phyloP scores from a whole-genome alignment of 2,888 invertebrate genomes.

The Drosophila parthenogenetica region DNA sequence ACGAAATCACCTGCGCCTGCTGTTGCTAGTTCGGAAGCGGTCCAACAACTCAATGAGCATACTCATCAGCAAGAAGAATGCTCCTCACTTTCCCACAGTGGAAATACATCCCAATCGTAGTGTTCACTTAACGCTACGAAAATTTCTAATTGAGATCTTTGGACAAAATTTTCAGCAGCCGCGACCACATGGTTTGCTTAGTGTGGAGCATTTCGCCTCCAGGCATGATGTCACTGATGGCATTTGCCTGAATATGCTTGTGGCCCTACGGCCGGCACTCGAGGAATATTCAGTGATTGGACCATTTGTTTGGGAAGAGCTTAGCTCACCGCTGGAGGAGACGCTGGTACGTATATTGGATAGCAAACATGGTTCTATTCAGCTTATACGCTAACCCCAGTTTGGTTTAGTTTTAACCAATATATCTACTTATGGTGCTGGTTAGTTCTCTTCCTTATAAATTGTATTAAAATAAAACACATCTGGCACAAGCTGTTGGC shows the following conservation, averaged over 20 bases:
- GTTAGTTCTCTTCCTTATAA: slow-evolving; percentile 35
- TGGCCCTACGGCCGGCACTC: slow-evolving; percentile 93
- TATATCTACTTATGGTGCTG: slow-evolving; percentile 47
- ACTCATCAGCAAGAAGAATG: slow-evolving; percentile 92
- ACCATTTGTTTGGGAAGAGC: slow-evolving; percentile 95
- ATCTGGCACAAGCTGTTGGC: slow-evolving; percentile 6
- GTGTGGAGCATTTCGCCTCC: slow-evolving; percentile 89
- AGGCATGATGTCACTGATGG: slow-evolving; percentile 88
- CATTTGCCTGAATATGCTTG: slow-evolving; percentile 91
- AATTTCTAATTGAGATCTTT: slow-evolving; percentile 96
- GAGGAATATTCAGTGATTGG: slow-evolving; percentile 95
- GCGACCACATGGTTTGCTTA: slow-evolving; percentile 91
- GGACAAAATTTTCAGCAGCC: slow-evolving; percentile 94
- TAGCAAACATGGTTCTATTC: slow-evolving; percentile 91
- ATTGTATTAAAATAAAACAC: slow-evolving; percentile 22
- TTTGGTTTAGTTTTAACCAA: neutral
- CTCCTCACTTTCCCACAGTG: slow-evolving; percentile 94
- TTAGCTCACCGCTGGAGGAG: slow-evolving; percentile 89
- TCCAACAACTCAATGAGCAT: slow-evolving; percentile 93
- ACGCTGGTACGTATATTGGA: slow-evolving; percentile 89
- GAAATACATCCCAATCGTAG: slow-evolving; percentile 93
- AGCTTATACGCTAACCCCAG: slow-evolving; percentile 88
- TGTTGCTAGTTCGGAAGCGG: slow-evolving; percentile 92
- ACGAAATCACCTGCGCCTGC: slow-evolving; percentile 91
- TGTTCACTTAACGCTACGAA: slow-evolving; percentile 93